phyloP scores from a whole-genome alignment of 2,797 vertebrate species.

The Cottoperca gobio region DNA sequence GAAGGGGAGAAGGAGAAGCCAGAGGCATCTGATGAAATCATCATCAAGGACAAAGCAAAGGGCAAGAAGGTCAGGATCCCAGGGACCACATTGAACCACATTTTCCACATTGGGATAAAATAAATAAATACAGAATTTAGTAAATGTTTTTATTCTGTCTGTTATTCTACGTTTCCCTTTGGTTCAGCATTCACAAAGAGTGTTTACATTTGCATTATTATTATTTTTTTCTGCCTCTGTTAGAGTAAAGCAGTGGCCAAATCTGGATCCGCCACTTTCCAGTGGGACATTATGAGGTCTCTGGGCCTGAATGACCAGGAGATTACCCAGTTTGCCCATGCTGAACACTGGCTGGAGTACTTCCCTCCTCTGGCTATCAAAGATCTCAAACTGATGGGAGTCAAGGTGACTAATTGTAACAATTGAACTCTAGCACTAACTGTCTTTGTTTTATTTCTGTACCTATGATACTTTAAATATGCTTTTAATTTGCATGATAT shows the following conservation, averaged over 20 bases:
- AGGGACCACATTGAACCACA: background rate
- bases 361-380: slow-evolving; percentile 93
- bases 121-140: background rate
- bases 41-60: slow-evolving; percentile 97
- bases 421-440: background rate
- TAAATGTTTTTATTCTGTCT: background rate
- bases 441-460: background rate
- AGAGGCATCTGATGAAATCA: slow-evolving; percentile 84
- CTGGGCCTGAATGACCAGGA: slow-evolving; percentile 91
- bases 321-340: slow-evolving; percentile 90
- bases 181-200: background rate
- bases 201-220: background rate
- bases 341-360: slow-evolving; percentile 96
- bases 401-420: slow-evolving; percentile 87
- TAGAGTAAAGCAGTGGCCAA: slow-evolving; percentile 98
- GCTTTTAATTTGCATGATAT: background rate
- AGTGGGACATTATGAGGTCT: slow-evolving; percentile 98
- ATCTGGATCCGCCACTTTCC: slow-evolving; percentile 89
- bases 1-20: slow-evolving; percentile 87
- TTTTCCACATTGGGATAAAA: background rate
- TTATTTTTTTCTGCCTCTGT: slow-evolving; percentile 27
- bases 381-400: slow-evolving; percentile 94
- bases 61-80: slow-evolving; percentile 91
- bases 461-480: background rate
- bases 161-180: background rate